Base-by-base conservation (phyloP, 2,797 vertebrate species). In the Chrysocyon brachyurus region DNA sequence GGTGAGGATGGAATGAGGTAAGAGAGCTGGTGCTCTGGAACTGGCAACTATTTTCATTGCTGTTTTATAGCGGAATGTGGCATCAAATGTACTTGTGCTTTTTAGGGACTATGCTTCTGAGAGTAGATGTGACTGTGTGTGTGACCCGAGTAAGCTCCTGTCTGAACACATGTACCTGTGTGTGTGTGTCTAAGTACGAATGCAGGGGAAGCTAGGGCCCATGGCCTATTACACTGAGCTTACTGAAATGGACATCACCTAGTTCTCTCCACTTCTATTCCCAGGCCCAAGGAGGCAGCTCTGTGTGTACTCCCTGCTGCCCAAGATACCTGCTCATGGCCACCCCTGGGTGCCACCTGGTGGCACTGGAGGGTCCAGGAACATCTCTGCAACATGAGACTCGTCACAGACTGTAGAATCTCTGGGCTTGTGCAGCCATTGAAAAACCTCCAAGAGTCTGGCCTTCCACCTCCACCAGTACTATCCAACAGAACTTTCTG, bases 271-370 rank as follows among this genome's bases (percentile, higher is more conserved):
- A 78, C 5, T 9, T 31, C 33, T 77, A 16, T 78, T n/a, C 19
- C 2, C 19, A 16, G 26, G 82, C 78, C 86, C 14, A 0, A 28
- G 57, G 24, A 70, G 17, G 15, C 79, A 5, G 33, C 64, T 70
- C 6, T 15, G 19, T 24, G 73, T 33, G 40, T 83, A 70, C 31
- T 12, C 40, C 72, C 91, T 19, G 49, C 49, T 4, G 15, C 57
- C 77, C 10, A 12, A 28, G 93, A 16, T 1, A 26, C 26, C 72
- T 21, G 26, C 31, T 61, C n/a, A 10, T 46, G 54, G 46, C 36
- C 0, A 6, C 31, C 57, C 95, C 59, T 64, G 10, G 59, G 79
- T 33, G 15, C 97, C 98, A 96, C 93, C 97, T 95, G 85, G 97
- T 77, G 96, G 84, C 64, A 40, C 16, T 11, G 8, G 21, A 17